Base-by-base conservation (phyloP, 2,797 vertebrate genomes). In the Melanotaenia maccullochi region DNA sequence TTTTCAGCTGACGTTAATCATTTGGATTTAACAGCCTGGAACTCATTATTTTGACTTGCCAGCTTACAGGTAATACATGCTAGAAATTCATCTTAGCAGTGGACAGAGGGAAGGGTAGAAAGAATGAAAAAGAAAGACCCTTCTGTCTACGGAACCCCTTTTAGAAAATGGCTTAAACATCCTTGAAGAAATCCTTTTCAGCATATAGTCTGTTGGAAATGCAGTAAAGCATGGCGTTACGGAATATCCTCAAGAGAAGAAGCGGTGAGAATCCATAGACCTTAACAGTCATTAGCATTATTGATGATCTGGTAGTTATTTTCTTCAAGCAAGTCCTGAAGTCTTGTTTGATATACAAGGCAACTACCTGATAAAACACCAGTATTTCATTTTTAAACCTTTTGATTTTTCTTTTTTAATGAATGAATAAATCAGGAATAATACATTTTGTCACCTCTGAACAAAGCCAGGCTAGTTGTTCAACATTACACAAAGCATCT, bases 31-130 rank as follows among this genome's bases (percentile, higher is more conserved):
- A 82, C 71, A 75, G 73, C 58, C 73, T 33, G 72, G 73, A 84
- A 85, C 80, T 88, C 83, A 82, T 89, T 83, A 85, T 81, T 87
- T 83, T 75, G 72, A 84, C 69, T 36, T 76, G 74, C 70, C 49
- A 35, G 78, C 76, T 84, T 78, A 63, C 79, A 81, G 71, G 73
- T 62, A 42, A 24, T 49, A 36, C 54, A 52, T 61, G 59, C 63
- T 55, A 64, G 57, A 42, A 71, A 79, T 73, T 76, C 28, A 55
- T 60, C 24, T 42, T 55, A 24, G 12, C 49, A 59, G 36, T 30
- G 24, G 42, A 60, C 35, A 61, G 55, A 58, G 36, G 33, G 30
- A 51, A 51, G 54, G 33, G 49, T n/a, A 73, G 25, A 20, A 28
- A 60, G 47, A 73, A 25, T 59, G 44, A 42, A 49, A 36, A 20